A percentile compares a stretch with the other conserved stretches of the same genome.
These are phyloP conservation scores for Pseudococcus jackbeardsleyi DNA, from an alignment of 2,888 invertebrate genomes.

Conservation along the genomic window DNA sequence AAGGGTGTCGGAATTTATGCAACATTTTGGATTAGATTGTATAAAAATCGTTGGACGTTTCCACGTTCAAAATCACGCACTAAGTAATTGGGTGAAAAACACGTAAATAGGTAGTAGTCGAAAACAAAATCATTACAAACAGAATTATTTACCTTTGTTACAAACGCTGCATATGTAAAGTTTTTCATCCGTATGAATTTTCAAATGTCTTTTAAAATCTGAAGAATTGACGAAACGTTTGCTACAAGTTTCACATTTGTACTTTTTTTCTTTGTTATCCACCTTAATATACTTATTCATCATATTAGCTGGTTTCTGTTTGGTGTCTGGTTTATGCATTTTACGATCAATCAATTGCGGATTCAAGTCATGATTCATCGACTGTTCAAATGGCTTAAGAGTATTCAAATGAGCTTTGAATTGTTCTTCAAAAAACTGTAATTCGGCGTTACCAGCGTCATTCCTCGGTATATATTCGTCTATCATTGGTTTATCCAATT, in stretches of 20 bases:
- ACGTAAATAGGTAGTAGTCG: no score
- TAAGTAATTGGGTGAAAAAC: no score
- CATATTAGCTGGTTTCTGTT: not conserved
- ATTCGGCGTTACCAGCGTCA: constrained; percentile 31
- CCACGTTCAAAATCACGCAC: no score
- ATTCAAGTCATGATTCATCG: constrained; percentile 12
- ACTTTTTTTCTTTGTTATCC: constrained; percentile 57
- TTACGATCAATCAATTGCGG: constrained; percentile 5
- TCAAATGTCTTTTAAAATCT: constrained; percentile 60
- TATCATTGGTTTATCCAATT: constrained; percentile 40
- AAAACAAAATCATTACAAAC: not conserved
- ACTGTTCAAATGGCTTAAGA: constrained; percentile 49
- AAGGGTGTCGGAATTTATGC: no score
- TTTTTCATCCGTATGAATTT: constrained; percentile 61
- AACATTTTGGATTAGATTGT: no score
- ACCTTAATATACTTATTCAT: constrained; percentile 57
- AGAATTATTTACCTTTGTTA: constrained; percentile 52
- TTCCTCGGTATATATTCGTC: constrained; percentile 53
- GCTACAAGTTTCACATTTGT: constrained; percentile 61
- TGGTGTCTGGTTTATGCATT: constrained; percentile 12
- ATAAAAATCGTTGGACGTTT: no score
- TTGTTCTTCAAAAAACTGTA: constrained; percentile 58
- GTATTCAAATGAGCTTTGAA: constrained; percentile 62
- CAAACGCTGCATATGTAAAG: constrained; percentile 57
- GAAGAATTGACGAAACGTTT: constrained; percentile 62